These are phyloP conservation scores for Ametastegia equiseti DNA, from an alignment of 2,888 invertebrate species.

Conservation along the genomic window DNA sequence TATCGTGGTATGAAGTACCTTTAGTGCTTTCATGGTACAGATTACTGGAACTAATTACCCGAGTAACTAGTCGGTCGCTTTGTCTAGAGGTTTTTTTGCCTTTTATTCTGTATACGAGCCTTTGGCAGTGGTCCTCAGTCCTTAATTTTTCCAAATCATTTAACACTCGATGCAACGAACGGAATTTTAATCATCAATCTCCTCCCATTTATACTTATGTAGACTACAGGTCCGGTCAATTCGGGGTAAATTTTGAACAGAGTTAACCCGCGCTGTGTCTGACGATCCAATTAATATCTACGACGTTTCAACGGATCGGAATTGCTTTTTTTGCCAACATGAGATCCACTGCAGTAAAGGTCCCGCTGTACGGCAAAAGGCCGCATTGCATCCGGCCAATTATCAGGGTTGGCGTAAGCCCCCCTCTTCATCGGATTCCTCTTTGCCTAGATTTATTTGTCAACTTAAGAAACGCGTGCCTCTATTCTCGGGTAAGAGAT, in stretches of 20 bases:
- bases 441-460: conserved; percentile 65
- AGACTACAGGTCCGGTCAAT: background rate
- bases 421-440: conserved; percentile 54
- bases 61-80: conserved; percentile 60
- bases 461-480: conserved; percentile 60
- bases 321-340: conserved; percentile 28
- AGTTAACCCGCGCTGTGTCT: background rate
- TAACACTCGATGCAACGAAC: background rate
- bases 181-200: background rate
- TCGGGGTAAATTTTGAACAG: background rate
- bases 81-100: conserved; percentile 60
- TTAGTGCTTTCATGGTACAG: conserved; percentile 55
- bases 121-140: conserved; percentile 14
- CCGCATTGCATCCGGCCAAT: conserved; percentile 67
- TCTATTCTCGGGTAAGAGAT: background rate
- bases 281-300: background rate
- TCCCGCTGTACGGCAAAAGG: conserved; percentile 63
- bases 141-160: background rate
- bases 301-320: background rate
- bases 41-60: conserved; percentile 67
- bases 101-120: conserved; percentile 55
- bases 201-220: background rate
- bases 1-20: too few relatives aligned
- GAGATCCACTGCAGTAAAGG: conserved; percentile 66
- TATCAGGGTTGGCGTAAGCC: conserved; percentile 60